phyloP scores from a whole-genome alignment of 1,140 invertebrate species.

The Drosophila pectinifera region DNA sequence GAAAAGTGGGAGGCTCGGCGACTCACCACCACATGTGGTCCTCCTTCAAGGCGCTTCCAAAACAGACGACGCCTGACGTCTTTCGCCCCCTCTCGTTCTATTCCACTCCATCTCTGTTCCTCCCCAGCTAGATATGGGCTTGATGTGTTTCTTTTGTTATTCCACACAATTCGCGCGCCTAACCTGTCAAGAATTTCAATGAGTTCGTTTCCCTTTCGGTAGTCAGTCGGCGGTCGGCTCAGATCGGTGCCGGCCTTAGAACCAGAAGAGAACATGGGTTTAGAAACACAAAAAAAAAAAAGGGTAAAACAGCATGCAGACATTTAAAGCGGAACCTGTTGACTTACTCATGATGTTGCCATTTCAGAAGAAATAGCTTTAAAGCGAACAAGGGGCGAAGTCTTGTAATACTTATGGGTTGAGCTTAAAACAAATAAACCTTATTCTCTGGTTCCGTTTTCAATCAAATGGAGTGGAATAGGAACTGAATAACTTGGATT shows the following conservation, averaged over 20 bases:
- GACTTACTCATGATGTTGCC: constrained; percentile 54
- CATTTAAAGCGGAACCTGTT: constrained; percentile 56
- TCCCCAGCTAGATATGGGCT: constrained; percentile 19
- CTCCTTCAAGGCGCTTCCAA: constrained; percentile 4
- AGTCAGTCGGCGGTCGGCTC: constrained; percentile 46
- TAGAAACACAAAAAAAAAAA: constrained; percentile 36
- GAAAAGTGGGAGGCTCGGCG: constrained; percentile 23
- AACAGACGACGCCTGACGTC: constrained; percentile 22
- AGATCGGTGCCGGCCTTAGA: constrained; percentile 26
- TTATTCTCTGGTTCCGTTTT: background rate
- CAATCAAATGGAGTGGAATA: background rate
- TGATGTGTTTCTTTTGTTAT: constrained; percentile 66
- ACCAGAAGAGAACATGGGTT: constrained; percentile 4
- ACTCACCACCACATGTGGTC: constrained; percentile 30
- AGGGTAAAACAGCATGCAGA: constrained; percentile 14
- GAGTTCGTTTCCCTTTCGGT: constrained; percentile 82
- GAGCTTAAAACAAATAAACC: background rate
- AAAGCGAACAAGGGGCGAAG: constrained; percentile 5
- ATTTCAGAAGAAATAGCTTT: constrained; percentile 13
- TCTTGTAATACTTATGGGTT: background rate
- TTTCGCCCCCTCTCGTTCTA: background rate
- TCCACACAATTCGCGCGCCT: constrained; percentile 67
- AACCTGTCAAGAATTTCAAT: constrained; percentile 78
- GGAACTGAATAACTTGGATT: background rate
- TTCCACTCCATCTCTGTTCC: constrained; percentile 5